Evolutionary conservation across 2,888 invertebrate genomes (phyloP).

Genomic region (Ectropis crepuscularia): DNA sequence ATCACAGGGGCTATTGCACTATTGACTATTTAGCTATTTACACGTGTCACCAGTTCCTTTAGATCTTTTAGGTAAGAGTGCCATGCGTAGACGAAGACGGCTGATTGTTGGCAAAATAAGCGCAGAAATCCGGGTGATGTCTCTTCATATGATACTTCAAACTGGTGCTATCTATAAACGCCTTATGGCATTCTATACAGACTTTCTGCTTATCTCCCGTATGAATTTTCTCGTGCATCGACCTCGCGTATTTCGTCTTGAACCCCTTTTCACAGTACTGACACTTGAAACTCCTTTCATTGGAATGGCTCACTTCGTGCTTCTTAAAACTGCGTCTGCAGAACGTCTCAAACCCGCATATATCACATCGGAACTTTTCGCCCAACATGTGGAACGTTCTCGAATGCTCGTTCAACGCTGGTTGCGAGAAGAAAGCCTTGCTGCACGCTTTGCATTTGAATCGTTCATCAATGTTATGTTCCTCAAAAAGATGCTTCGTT

Average conservation of each 20-base stretch:
- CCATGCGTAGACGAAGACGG: no score
- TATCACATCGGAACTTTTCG: slow-evolving; percentile 63
- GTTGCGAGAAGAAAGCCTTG: slow-evolving; percentile 28
- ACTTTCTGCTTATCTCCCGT: slow-evolving; percentile 70
- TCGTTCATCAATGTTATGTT: slow-evolving; percentile 66
- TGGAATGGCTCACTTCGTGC: slow-evolving; percentile 70
- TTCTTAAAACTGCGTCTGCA: slow-evolving; percentile 56
- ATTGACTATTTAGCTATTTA: no score
- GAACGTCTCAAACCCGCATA: slow-evolving; percentile 68
- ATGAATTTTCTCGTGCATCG: slow-evolving; percentile 70
- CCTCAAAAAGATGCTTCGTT: slow-evolving; percentile 58
- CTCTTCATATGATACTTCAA: slow-evolving; percentile 76
- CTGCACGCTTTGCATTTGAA: slow-evolving; percentile 71
- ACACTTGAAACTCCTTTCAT: slow-evolving; percentile 71
- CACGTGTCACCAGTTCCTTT: no score
- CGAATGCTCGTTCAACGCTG: slow-evolving; percentile 51
- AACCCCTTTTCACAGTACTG: slow-evolving; percentile 74
- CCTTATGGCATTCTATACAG: slow-evolving; percentile 67
- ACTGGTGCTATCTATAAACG: slow-evolving; percentile 76
- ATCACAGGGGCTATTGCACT: no score
- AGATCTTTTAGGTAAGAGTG: no score
- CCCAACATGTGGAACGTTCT: slow-evolving; percentile 76
- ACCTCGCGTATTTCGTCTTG: slow-evolving; percentile 55
- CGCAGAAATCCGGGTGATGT: slow-evolving; percentile 59
- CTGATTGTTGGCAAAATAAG: no score